Conservation (phyloP, 1,140 invertebrate genomes). For the Berghia stephanieae region DNA sequence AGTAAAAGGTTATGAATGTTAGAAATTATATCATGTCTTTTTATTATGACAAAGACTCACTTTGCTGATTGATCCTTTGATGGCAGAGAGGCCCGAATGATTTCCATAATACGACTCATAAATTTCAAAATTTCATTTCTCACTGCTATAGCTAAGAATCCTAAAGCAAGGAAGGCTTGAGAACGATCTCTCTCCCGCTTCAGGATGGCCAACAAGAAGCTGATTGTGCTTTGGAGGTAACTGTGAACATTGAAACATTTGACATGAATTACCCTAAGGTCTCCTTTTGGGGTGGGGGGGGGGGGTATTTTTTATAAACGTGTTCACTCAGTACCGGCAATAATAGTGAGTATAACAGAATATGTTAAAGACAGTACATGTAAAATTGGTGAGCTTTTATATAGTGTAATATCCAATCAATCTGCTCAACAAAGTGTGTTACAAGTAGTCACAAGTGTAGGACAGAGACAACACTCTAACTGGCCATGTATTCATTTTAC, state of each 20-base stretch:
- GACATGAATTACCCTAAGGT: no score
- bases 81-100: conserved; percentile 83
- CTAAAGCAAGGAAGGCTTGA: conserved; percentile 88
- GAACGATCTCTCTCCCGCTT: conserved; percentile 80
- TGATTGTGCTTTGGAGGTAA: conserved; percentile 81
- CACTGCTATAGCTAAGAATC: conserved; percentile 90
- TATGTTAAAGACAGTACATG: no score
- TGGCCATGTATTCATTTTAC: no score
- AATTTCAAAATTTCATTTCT: conserved; percentile 80
- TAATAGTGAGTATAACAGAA: no score
- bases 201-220: conserved; percentile 80
- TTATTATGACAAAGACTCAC: conserved; percentile 34
- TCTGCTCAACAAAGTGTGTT: no score
- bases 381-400: no score
- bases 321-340: no score
- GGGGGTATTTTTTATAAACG: no score
- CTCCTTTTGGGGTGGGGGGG: no score
- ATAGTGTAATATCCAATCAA: no score
- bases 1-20: not conserved
- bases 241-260: conserved; percentile 65
- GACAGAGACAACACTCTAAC: no score
- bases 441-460: no score
- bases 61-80: conserved; percentile 71
- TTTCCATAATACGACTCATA: conserved; percentile 86
- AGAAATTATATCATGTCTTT: not conserved